These are phyloP conservation scores for Lates japonicus DNA, from an alignment of 2,797 vertebrate genomes.

Conservation along the genomic window DNA sequence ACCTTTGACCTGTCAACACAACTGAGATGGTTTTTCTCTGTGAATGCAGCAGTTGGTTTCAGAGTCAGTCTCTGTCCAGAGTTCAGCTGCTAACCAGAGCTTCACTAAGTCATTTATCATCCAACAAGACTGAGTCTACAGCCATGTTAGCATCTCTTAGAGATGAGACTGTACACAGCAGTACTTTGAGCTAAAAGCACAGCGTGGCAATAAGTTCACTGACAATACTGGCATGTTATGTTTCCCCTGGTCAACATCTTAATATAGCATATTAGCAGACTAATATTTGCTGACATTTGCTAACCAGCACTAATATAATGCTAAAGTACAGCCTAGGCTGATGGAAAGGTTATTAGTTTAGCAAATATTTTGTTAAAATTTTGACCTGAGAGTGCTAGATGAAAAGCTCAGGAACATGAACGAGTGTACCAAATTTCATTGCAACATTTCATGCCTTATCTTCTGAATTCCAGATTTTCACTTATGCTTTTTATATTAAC, in stretches of 20 bases:
- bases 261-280: neutral
- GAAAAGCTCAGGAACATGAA: no score
- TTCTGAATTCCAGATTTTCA: neutral
- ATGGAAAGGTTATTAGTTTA: no score
- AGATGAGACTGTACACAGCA: no score
- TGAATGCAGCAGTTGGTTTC: neutral
- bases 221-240: neutral
- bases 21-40: neutral
- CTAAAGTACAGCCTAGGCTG: no score
- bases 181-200: no score
- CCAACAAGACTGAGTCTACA: neutral
- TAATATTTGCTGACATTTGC: no score
- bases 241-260: neutral
- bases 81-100: neutral
- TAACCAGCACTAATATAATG: no score
- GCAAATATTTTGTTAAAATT: no score
- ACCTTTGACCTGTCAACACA: neutral
- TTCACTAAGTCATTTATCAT: neutral
- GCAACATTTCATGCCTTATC: neutral
- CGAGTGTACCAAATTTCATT: no score
- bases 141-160: neutral
- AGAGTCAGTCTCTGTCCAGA: no score
- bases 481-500: neutral
- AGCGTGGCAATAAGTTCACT: neutral
- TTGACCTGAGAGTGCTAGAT: no score